These are phyloP conservation scores for Trichonephila inaurata DNA, from an alignment of 1,140 invertebrate species.

Conservation along the genomic window DNA sequence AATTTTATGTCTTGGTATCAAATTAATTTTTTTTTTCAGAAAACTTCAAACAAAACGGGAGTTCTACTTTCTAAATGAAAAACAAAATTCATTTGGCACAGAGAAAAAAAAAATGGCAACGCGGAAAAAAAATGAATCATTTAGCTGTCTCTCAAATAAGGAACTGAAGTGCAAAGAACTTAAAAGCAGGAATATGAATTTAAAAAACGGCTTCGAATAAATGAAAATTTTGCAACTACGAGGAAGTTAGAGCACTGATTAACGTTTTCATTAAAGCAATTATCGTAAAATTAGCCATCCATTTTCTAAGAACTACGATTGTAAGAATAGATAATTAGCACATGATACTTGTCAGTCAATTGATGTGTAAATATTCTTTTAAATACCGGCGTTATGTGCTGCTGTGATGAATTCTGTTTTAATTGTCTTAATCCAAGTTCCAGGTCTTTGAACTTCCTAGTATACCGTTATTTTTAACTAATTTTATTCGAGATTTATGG, in stretches of 20 bases:
- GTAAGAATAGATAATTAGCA: background rate
- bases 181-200: background rate
- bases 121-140: background rate
- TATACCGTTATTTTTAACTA: conserved; percentile 13
- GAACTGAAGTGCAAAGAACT: conserved; percentile 6
- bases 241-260: background rate
- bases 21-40: background rate
- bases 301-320: background rate
- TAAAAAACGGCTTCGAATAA: background rate
- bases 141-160: background rate
- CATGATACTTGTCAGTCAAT: background rate
- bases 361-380: background rate
- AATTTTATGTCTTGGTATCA: background rate
- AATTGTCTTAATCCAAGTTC: background rate
- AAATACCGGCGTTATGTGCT: background rate
- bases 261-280: conserved; percentile 28
- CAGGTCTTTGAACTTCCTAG: conserved; percentile 25
- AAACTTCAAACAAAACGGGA: background rate
- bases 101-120: background rate
- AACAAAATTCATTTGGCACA: background rate
- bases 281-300: background rate
- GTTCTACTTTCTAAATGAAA: background rate
- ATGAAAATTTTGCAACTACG: background rate
- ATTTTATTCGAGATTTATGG: conserved; percentile 4
- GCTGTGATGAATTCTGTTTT: background rate